phyloP scores from a whole-genome alignment of 2,888 invertebrate genomes.

The Colletes collaris region DNA sequence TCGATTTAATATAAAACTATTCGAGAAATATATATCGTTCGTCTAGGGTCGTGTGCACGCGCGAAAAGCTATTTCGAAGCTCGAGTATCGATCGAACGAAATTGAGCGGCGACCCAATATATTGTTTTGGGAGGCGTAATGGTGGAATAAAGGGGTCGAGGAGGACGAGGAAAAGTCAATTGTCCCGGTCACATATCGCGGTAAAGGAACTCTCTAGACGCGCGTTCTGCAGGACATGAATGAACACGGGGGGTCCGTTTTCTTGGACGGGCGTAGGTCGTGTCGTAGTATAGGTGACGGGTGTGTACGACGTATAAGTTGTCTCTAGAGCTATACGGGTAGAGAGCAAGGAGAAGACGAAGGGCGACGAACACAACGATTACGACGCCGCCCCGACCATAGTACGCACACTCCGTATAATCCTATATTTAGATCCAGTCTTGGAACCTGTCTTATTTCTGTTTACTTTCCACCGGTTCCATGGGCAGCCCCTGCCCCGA shows the following conservation, averaged over 20 bases:
- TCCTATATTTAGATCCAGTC: slow-evolving; percentile 78
- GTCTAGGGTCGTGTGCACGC: too few species aligned
- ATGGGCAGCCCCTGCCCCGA: slow-evolving; percentile 24
- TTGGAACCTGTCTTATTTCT: slow-evolving; percentile 78
- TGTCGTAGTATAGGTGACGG: slow-evolving; percentile 12
- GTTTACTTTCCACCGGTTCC: slow-evolving; percentile 66
- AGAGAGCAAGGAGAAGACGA: slow-evolving; percentile 39
- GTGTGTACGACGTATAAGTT: slow-evolving; percentile 22
- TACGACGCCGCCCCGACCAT: slow-evolving; percentile 63
- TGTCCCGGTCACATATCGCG: slow-evolving; percentile 35
- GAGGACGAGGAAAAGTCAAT: slow-evolving; percentile 28
- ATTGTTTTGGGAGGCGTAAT: slow-evolving; percentile 11
- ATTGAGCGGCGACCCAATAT: slow-evolving; percentile 2
- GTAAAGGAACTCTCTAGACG: slow-evolving; percentile 32
- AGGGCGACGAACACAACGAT: slow-evolving; percentile 59
- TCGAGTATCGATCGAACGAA: background rate
- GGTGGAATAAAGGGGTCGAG: slow-evolving; percentile 1
- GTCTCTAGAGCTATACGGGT: slow-evolving; percentile 21
- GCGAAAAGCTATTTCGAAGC: background rate
- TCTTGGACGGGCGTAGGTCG: slow-evolving; percentile 41
- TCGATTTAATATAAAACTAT: too few species aligned
- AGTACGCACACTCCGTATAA: slow-evolving; percentile 52
- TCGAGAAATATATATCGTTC: too few species aligned
- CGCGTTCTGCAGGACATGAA: slow-evolving; percentile 51
- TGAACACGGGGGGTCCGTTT: slow-evolving; percentile 56